Percentiles rank a stretch among this genome's conserved stretches.
Evolutionary conservation across 2,888 invertebrate genomes (phyloP).

Genomic region (Elaeidobius kamerunicus): DNA sequence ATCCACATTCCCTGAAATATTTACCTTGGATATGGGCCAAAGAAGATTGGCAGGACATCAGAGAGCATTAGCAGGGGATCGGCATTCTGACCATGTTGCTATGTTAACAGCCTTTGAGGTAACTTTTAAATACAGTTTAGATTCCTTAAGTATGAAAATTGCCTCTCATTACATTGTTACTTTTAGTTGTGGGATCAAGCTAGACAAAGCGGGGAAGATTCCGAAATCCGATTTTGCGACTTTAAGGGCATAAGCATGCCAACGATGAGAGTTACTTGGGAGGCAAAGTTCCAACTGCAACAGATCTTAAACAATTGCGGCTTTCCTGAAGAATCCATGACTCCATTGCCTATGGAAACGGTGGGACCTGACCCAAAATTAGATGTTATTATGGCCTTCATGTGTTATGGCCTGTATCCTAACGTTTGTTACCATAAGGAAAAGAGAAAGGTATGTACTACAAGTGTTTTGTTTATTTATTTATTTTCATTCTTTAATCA

Average conservation of each 20-base stretch:
- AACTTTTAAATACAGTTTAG: conserved; percentile 7
- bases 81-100: conserved; percentile 93
- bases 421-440: conserved; percentile 96
- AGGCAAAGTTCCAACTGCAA: conserved; percentile 73
- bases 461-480: conserved; percentile 2
- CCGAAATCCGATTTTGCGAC: conserved; percentile 85
- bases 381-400: conserved; percentile 79
- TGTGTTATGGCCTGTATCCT: conserved; percentile 92
- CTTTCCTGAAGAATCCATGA: conserved; percentile 85
- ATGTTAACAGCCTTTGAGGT: conserved; percentile 89
- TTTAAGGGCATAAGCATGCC: conserved; percentile 80
- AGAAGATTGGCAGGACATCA: conserved; percentile 80
- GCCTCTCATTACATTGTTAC: too few species aligned
- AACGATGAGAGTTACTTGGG: conserved; percentile 86
- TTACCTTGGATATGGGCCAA: conserved; percentile 72
- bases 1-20: conserved; percentile 94
- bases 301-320: conserved; percentile 67
- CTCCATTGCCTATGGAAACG: conserved; percentile 71
- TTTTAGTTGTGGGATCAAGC: conserved; percentile 68
- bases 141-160: too few species aligned
- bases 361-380: conserved; percentile 73
- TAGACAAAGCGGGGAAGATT: conserved; percentile 64
- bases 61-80: conserved; percentile 78
- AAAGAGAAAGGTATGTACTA: conserved; percentile 88
- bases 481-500: conserved; percentile 8